phyloP scores from a whole-genome alignment of 2,888 invertebrate species.

The Parapristionchus giblindavisi region DNA sequence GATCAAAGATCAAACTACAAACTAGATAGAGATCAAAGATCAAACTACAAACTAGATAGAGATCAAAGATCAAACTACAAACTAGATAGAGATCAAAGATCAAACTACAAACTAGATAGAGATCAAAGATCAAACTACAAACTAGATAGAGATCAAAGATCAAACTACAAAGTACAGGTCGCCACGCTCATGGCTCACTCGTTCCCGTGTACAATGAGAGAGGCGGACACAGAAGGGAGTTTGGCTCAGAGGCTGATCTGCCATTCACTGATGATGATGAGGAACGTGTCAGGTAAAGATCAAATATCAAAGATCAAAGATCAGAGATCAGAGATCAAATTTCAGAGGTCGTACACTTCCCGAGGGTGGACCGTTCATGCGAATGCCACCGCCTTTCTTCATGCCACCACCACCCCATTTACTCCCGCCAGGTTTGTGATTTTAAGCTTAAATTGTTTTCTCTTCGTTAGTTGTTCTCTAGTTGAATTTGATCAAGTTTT shows the following conservation, averaged over 20 bases:
- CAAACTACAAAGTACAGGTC: slow-evolving; percentile 7
- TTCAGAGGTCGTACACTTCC: slow-evolving; percentile 30
- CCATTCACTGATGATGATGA: slow-evolving; percentile 29
- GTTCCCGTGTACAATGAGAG: slow-evolving; percentile 29
- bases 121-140: too few species aligned
- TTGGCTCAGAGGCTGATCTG: slow-evolving; percentile 37
- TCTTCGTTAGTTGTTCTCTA: neutral
- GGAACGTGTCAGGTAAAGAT: slow-evolving; percentile 26
- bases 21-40: too few species aligned
- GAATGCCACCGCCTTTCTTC: slow-evolving; percentile 40
- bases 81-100: too few species aligned
- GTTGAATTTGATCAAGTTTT: too few species aligned
- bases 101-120: too few species aligned
- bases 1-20: too few species aligned
- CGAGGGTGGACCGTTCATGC: neutral
- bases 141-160: too few species aligned
- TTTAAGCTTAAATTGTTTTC: neutral
- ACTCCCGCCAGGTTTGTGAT: slow-evolving; percentile 19
- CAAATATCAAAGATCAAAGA: too few species aligned
- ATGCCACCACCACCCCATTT: slow-evolving; percentile 51
- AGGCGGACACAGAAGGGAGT: slow-evolving; percentile 1
- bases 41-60: too few species aligned
- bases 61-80: too few species aligned
- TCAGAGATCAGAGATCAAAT: too few species aligned
- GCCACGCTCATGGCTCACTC: slow-evolving; percentile 9